phyloP scores from a whole-genome alignment of 2,888 invertebrate genomes.

The Noctua janthina region DNA sequence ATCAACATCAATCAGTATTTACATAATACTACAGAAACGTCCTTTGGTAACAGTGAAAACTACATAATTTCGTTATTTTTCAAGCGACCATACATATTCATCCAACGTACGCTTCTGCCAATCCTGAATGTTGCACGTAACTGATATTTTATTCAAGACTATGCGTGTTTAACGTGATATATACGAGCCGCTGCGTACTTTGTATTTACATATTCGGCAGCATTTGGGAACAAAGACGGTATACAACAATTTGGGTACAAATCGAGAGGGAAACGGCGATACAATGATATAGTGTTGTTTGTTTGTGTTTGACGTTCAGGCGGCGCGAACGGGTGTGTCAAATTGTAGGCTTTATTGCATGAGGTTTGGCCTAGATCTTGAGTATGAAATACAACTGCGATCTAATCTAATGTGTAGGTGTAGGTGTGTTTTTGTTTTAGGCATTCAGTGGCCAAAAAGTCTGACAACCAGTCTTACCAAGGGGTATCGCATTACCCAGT shows the following conservation, averaged over 20 bases:
- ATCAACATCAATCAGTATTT: neutral
- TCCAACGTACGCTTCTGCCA: constrained; percentile 41
- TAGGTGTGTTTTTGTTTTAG: neutral
- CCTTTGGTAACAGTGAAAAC: constrained; percentile 4
- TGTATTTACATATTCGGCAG: constrained; percentile 67
- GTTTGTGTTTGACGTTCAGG: constrained; percentile 32
- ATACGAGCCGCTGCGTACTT: constrained; percentile 58
- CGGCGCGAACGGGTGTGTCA: constrained; percentile 36
- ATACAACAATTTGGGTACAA: constrained; percentile 62
- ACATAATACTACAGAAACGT: neutral
- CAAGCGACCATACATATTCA: constrained; percentile 59
- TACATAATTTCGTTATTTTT: constrained; percentile 34
- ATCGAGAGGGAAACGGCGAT: constrained; percentile 44
- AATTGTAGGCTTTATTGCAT: constrained; percentile 40
- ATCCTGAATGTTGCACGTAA: constrained; percentile 62
- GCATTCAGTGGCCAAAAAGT: too few species aligned
- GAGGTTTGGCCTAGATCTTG: constrained; percentile 1
- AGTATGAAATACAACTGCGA: neutral
- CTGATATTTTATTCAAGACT: constrained; percentile 76
- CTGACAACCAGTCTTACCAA: too few species aligned
- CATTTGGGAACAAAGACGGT: constrained; percentile 59
- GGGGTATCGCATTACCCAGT: too few species aligned
- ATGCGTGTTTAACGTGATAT: constrained; percentile 72
- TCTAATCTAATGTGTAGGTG: neutral
- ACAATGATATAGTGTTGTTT: constrained; percentile 45